Evolutionary conservation across 1,140 invertebrate species (phyloP).

Genomic region (Caenorhabditis remanei): DNA sequence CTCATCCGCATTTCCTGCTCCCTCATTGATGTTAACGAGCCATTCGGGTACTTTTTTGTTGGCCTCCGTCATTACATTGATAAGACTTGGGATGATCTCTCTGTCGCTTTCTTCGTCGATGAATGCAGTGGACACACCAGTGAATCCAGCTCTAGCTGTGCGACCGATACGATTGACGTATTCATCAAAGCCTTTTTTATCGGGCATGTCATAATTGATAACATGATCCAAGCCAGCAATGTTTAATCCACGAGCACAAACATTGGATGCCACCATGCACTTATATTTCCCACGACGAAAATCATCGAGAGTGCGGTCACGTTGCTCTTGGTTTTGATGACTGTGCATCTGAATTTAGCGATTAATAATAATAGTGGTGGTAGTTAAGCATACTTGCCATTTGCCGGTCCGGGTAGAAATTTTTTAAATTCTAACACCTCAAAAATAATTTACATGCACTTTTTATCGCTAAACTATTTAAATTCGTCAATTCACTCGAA

Average conservation of each 20-base stretch:
- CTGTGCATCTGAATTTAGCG: neutral
- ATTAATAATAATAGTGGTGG: too few species aligned
- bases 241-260: conserved; percentile 31
- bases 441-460: neutral
- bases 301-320: conserved; percentile 11
- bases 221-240: conserved; percentile 28
- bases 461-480: too few species aligned
- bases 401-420: too few species aligned
- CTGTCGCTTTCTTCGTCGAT: conserved; percentile 9
- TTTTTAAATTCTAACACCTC: neutral
- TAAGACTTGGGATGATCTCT: conserved; percentile 3
- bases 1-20: neutral
- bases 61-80: neutral
- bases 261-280: conserved; percentile 18
- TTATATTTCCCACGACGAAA: conserved; percentile 13
- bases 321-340: conserved; percentile 26
- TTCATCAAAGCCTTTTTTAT: neutral
- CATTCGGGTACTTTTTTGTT: neutral
- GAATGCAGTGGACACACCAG: neutral
- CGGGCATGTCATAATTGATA: conserved; percentile 7
- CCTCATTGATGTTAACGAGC: neutral
- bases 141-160: conserved; percentile 22
- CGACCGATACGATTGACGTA: conserved; percentile 21
- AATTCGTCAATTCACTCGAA: too few species aligned
- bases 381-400: too few species aligned